Conservation (phyloP, 2,113 vertebrate genomes). For the Lathamus discolor region DNA sequence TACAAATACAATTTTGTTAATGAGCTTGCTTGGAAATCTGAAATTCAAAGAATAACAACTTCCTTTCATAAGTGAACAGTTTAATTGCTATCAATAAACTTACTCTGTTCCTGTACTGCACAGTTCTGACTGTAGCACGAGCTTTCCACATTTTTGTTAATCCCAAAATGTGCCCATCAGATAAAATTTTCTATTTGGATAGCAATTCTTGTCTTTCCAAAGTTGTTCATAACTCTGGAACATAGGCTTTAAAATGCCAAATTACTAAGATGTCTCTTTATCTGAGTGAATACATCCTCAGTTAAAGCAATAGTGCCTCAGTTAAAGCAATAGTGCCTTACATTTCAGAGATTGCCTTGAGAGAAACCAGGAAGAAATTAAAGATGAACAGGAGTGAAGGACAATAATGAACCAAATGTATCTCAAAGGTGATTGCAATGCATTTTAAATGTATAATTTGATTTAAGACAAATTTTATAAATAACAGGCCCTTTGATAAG, state of each 20-base stretch:
- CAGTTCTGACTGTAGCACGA: not conserved
- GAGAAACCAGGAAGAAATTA: not conserved
- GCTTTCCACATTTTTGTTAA: not conserved
- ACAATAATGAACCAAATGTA: not conserved
- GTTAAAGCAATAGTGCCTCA: not conserved
- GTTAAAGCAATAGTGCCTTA: not conserved
- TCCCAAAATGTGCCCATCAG: conserved; percentile 29
- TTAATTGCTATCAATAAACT: not conserved
- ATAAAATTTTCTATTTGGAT: conserved; percentile 42
- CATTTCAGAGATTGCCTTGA: not conserved
- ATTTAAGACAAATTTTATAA: not conserved
- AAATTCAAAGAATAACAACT: not conserved
- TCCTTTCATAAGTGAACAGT: not conserved
- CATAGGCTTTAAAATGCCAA: not conserved
- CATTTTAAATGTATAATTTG: not conserved
- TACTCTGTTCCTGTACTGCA: not conserved
- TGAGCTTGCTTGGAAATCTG: not conserved
- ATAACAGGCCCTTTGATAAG: not conserved
- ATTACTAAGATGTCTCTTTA: not conserved
- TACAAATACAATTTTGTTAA: not conserved
- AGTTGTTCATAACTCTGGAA: conserved; percentile 4
- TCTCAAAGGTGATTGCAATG: not conserved
- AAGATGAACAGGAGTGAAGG: not conserved
- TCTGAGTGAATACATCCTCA: not conserved
- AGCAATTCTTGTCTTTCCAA: conserved; percentile 21